Base-by-base conservation (phyloP, 2,113 vertebrate genomes). In the Chionomys nivalis region DNA sequence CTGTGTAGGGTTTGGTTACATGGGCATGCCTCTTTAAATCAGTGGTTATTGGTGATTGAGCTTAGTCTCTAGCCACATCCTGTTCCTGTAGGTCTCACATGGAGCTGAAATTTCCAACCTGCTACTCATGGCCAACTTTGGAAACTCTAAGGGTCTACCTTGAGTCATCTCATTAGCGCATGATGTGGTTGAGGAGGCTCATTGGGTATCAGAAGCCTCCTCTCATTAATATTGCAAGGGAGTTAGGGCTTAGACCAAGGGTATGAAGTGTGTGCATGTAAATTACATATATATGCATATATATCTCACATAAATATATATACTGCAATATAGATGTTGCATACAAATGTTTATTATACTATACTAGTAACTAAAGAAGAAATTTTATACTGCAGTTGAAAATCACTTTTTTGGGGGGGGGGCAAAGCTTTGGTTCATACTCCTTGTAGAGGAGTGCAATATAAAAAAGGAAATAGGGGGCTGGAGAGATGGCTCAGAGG, bases 371-470 rank as follows among this genome's bases (percentile, higher is more conserved):
- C 61, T 65, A 33, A 17, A 52, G 90, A 17, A 52, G 90, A 85
- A 49, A 44, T 61, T 58, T 92, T 65, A 47, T 52, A 65, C 4
- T n/a, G 13, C 58, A 76, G 14, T 77, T 21, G 75, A 47, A 3
- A 36, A 66, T 86, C 44, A 23, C 76, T 92, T 92, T 94, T 91
- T 96, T 94, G 61, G 47, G 49, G 49, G n/a, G n/a, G n/a, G 49
- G 33, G 82, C 31, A 70, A 73, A 88, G 87, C 13, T 72, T 55
- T 91, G 66, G 87, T 70, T 31, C 33, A 36, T 61, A 39, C n/a
- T 88, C n/a, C 73, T 94, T 90, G 47, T 55, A 61, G 70, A 90
- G 52, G 55, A 85, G 26, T 86, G 10, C 24, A 47, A 6, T 14
- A 76, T 42, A 49, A 76, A 92, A 44, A 58, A 68, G 75, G 49